These are phyloP conservation scores for Podarcis siculus DNA, from an alignment of 2,797 vertebrate genomes.

Conservation along the genomic window DNA sequence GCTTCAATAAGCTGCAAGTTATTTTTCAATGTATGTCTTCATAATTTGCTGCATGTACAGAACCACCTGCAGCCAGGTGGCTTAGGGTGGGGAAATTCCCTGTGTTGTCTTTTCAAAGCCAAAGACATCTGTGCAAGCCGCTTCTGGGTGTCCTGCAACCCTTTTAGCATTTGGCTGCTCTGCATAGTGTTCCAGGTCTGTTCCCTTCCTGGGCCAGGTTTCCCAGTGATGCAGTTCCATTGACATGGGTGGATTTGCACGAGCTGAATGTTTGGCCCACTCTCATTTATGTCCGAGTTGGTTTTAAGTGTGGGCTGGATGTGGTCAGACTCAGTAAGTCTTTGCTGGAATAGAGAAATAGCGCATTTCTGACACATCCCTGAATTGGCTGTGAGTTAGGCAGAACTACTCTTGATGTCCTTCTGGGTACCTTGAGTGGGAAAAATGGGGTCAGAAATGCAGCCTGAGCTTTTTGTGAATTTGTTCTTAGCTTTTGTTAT, in stretches of 20 bases:
- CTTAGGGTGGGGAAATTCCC: background rate
- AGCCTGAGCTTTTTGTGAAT: background rate
- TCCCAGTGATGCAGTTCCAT: slow-evolving; percentile 57
- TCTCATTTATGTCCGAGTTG: slow-evolving; percentile 2
- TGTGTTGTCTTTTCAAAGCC: background rate
- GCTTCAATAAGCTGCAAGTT: background rate
- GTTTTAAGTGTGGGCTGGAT: too few relatives aligned
- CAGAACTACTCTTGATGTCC: background rate
- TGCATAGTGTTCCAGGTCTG: slow-evolving; percentile 50
- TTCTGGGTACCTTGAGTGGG: too few relatives aligned
- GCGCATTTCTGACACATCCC: background rate
- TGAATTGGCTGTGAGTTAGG: background rate
- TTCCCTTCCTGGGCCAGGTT: background rate
- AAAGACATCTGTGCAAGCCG: background rate
- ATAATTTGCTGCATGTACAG: background rate
- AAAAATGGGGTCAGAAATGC: background rate
- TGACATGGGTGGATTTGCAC: slow-evolving; percentile 57
- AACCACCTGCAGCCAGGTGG: background rate
- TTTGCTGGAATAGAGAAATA: background rate
- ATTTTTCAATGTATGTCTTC: background rate
- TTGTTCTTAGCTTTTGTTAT: background rate
- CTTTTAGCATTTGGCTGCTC: background rate
- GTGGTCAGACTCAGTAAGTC: background rate
- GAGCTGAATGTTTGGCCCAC: slow-evolving; percentile 43
- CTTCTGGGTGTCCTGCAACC: slow-evolving; percentile 24